A percentile compares a stretch with the other conserved stretches of the same genome.
These are phyloP conservation scores for Neoniphon sammara DNA, from an alignment of 2,797 vertebrate species.

Conservation along the genomic window DNA sequence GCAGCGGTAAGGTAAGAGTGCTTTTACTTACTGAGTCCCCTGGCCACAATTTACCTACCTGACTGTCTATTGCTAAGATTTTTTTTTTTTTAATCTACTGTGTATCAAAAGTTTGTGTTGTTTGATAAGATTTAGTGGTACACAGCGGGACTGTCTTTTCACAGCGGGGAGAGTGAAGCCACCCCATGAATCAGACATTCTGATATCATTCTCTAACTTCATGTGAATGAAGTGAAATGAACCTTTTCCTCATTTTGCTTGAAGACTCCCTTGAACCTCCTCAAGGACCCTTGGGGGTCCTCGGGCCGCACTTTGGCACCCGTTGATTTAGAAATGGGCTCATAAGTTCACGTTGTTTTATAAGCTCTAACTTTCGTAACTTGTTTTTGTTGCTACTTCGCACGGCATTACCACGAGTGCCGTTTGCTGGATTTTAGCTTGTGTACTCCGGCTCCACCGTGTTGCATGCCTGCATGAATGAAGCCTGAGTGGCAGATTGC, in stretches of 20 bases:
- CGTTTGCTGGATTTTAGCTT: constrained; percentile 48
- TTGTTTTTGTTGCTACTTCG: constrained; percentile 40
- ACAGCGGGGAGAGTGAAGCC: not conserved
- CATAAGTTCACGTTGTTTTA: constrained; percentile 40
- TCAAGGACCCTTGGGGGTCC: not conserved
- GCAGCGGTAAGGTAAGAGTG: too few relatives aligned
- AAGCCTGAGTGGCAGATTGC: constrained; percentile 81
- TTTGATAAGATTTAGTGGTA: too few relatives aligned
- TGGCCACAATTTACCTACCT: too few relatives aligned
- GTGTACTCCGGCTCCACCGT: constrained; percentile 51
- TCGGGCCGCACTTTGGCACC: not conserved
- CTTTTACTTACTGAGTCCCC: too few relatives aligned
- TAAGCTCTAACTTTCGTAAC: constrained; percentile 49
- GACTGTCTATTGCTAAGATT: too few relatives aligned
- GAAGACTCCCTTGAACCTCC: not conserved
- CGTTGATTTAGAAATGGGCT: constrained; percentile 22
- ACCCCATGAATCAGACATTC: not conserved
- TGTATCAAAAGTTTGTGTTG: too few relatives aligned
- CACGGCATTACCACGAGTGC: not conserved
- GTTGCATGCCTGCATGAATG: constrained; percentile 76
- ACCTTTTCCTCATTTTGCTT: not conserved
- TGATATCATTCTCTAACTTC: not conserved
- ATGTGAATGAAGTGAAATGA: not conserved
- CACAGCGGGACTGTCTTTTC: too few relatives aligned
- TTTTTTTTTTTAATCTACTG: too few relatives aligned